Percentiles rank a stretch among this genome's conserved stretches.
Conservation (phyloP, 2,113 vertebrate genomes). For the Panthera uncia region DNA sequence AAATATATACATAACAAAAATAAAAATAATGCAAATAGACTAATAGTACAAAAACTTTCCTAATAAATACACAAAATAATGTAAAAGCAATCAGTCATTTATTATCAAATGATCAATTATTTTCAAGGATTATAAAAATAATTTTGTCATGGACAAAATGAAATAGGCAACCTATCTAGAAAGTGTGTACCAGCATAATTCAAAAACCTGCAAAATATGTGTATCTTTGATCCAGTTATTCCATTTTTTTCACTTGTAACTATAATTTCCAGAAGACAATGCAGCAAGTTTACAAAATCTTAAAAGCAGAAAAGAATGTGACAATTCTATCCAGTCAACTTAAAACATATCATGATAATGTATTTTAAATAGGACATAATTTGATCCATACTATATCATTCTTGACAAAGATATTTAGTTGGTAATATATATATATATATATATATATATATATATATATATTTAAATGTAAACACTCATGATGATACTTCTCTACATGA, state of each 20-base stretch:
- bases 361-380: not conserved
- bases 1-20: not conserved
- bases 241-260: not conserved
- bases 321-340: not conserved
- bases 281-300: not conserved
- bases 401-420: not conserved
- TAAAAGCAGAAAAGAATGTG: not conserved
- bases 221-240: not conserved
- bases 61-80: not conserved
- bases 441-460: not conserved
- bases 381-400: not conserved
- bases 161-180: not conserved
- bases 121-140: not conserved
- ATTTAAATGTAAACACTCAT: not conserved
- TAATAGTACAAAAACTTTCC: not conserved
- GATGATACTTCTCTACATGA: not conserved
- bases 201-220: not conserved
- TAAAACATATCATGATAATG: not conserved
- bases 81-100: not conserved
- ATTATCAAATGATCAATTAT: conserved; percentile 29
- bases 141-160: not conserved
- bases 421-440: not conserved
- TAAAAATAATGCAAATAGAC: not conserved
- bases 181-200: not conserved
- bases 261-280: not conserved